Conservation (phyloP, 2,797 vertebrate species). For the Sebastes matsubarae region DNA sequence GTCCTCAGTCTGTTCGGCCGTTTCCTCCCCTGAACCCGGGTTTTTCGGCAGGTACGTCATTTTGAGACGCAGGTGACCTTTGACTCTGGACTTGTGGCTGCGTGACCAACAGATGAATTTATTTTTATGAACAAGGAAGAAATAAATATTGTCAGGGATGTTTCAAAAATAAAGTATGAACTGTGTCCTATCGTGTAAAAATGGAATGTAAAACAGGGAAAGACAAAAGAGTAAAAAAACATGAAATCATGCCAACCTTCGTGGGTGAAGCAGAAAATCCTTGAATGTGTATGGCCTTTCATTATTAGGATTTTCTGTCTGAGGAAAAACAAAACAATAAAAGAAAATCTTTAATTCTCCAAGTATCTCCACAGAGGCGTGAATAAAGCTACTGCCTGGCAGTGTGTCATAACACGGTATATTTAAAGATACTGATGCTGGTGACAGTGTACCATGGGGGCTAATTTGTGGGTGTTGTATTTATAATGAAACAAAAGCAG, state of each 20-base stretch:
- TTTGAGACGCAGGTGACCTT: slow-evolving; percentile 96
- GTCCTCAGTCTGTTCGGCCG: slow-evolving; percentile 88
- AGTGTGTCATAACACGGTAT: slow-evolving; percentile 6
- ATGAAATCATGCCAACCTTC: slow-evolving; percentile 87
- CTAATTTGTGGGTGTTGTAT: slow-evolving; percentile 47
- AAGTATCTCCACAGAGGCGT: not conserved
- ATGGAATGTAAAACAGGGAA: slow-evolving; percentile 35
- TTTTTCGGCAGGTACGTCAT: slow-evolving; percentile 96
- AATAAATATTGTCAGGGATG: not conserved
- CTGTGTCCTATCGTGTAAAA: not conserved
- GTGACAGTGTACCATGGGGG: slow-evolving; percentile 21
- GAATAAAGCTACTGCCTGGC: not conserved
- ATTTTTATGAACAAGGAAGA: not conserved
- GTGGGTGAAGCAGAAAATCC: slow-evolving; percentile 97
- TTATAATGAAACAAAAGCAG: slow-evolving; percentile 68
- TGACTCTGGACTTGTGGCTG: slow-evolving; percentile 96
- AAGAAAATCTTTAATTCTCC: slow-evolving; percentile 29
- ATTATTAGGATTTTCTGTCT: slow-evolving; percentile 95
- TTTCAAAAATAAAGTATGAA: not conserved
- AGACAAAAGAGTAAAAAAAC: slow-evolving; percentile 26
- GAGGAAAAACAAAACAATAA: slow-evolving; percentile 67
- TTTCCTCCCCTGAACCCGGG: slow-evolving; percentile 88
- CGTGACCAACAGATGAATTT: slow-evolving; percentile 2
- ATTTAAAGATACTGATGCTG: slow-evolving; percentile 25
- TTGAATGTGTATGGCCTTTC: slow-evolving; percentile 97